Conservation (phyloP, 2,797 vertebrate species). For the Ficedula albicollis region DNA sequence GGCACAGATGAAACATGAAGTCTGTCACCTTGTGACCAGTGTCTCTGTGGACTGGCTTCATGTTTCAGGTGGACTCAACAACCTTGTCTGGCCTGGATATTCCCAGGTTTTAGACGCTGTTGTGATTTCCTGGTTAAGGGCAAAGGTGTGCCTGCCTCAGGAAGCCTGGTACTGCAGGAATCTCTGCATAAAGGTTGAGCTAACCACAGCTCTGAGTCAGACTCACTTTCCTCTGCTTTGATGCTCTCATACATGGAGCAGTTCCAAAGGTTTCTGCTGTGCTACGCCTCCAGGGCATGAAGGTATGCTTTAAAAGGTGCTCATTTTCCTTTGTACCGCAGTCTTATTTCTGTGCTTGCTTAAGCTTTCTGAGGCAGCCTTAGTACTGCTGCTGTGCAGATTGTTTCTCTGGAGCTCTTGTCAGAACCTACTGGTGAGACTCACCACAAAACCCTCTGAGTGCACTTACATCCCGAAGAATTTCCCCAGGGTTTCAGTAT, state of each 20-base stretch:
- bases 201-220: neutral
- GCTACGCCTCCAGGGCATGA: neutral
- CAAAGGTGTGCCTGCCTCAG: neutral
- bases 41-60: neutral
- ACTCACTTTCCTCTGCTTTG: neutral
- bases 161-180: neutral
- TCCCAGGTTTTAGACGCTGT: neutral
- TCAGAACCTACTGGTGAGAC: neutral
- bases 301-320: neutral
- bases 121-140: neutral
- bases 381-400: neutral
- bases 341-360: neutral
- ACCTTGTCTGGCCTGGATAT: neutral
- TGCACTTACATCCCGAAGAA: neutral
- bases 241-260: neutral
- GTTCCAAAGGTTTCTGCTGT: conserved; percentile 12
- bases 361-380: neutral
- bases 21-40: neutral
- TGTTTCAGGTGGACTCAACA: neutral
- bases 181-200: neutral
- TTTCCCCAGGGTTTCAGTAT: neutral
- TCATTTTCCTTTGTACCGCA: neutral
- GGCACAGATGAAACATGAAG: neutral
- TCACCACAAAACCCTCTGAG: neutral
- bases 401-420: neutral